Percentiles rank a stretch among this genome's conserved stretches.
These are phyloP conservation scores for Lordiphosa stackelbergi DNA, from an alignment of 1,140 invertebrate species.

Conservation along the genomic window DNA sequence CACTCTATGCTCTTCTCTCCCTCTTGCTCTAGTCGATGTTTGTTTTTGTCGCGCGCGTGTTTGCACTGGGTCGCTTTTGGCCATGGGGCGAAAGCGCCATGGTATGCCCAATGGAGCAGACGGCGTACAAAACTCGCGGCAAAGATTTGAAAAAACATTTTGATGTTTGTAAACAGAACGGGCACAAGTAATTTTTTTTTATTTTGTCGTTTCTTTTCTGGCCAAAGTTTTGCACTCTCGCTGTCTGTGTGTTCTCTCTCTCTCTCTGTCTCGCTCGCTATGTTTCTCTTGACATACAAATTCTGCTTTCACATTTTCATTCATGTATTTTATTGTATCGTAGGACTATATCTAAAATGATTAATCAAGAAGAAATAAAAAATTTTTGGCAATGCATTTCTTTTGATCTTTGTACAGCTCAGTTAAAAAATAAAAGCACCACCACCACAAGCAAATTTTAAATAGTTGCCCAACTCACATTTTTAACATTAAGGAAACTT, in stretches of 20 bases:
- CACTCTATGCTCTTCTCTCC: not conserved
- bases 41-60: constrained; percentile 69
- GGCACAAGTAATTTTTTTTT: constrained; percentile 20
- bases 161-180: constrained; percentile 63
- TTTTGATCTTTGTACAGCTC: no score
- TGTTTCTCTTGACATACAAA: constrained; percentile 2
- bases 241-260: not conserved
- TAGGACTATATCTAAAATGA: no score
- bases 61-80: constrained; percentile 40
- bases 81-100: constrained; percentile 50
- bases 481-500: no score
- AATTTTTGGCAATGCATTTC: no score
- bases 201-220: constrained; percentile 46
- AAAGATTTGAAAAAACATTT: constrained; percentile 38
- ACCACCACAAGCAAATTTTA: no score
- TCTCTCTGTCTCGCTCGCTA: constrained; percentile 2
- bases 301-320: constrained; percentile 65
- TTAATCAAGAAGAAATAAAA: no score
- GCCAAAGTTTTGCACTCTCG: constrained; percentile 7
- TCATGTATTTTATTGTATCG: constrained; percentile 20
- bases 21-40: constrained; percentile 26
- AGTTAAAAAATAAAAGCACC: no score
- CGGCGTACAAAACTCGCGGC: constrained; percentile 6
- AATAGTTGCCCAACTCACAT: no score
- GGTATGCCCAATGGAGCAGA: constrained; percentile 9